Percentiles rank a stretch among this genome's conserved stretches.
These are phyloP conservation scores for Calameuta idolon DNA, from an alignment of 2,888 invertebrate species.

Conservation along the genomic window DNA sequence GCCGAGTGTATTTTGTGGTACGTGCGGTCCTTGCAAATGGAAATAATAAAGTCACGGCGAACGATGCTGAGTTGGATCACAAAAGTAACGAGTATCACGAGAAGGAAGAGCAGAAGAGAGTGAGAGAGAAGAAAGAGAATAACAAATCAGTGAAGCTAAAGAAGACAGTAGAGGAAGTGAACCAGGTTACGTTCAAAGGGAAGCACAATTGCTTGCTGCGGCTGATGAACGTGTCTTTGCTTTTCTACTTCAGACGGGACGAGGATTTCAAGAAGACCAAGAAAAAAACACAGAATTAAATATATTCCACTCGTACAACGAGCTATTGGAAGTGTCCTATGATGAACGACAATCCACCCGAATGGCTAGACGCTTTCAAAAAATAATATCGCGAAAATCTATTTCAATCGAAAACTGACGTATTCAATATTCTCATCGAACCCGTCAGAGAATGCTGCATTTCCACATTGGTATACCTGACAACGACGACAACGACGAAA, in stretches of 20 bases:
- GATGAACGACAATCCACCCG: not conserved
- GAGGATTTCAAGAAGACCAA: not conserved
- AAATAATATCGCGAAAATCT: not conserved
- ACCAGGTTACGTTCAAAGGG: slow-evolving; percentile 47
- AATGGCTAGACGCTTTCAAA: not conserved
- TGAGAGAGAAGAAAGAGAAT: slow-evolving; percentile 7
- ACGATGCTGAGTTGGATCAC: not conserved
- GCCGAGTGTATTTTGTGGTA: no score
- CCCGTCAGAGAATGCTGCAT: not conserved
- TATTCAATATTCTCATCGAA: not conserved
- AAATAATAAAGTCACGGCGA: no score
- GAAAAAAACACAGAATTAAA: slow-evolving; percentile 25
- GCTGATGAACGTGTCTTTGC: slow-evolving; percentile 56
- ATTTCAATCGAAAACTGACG: not conserved
- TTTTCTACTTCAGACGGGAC: slow-evolving; percentile 35
- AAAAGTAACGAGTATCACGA: not conserved
- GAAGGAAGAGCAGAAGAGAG: slow-evolving; percentile 22
- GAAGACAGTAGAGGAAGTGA: slow-evolving; percentile 11
- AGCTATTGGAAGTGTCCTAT: slow-evolving; percentile 20
- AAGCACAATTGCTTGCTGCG: slow-evolving; percentile 49
- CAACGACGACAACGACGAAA: not conserved
- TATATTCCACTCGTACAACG: slow-evolving; percentile 40
- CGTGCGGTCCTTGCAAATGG: not conserved
- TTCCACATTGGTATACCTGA: not conserved
- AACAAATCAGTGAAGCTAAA: slow-evolving; percentile 7